Base-by-base conservation (phyloP, 35 echinoderm and acorn worm species). In the Hemicentrotus pulcherrimus region DNA sequence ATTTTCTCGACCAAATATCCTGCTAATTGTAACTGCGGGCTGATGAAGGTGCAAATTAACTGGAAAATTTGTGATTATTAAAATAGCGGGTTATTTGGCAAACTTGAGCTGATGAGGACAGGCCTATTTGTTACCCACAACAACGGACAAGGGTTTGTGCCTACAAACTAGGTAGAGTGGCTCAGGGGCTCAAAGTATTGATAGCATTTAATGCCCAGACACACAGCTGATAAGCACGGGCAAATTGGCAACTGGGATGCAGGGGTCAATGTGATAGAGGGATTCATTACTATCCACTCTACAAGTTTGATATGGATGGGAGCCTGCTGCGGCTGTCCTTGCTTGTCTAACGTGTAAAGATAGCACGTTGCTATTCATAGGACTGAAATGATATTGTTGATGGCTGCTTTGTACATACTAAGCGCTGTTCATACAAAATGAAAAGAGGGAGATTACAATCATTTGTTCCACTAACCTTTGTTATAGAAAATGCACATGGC, bases 201-300 rank as follows among this genome's bases (percentile, higher is more conserved):
- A 19, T 71, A 71, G 19, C 65, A 4, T 78, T 28, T 22, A 78
- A 78, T 78, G 24, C 65, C 65, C 24, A 78, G 65, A 78, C 19
- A 28, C 22, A n/a, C 65, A 78, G 65, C 65, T 78, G 28, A 28
- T 55, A 78, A 78, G 65, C 28, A 24, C 4, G 7, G 65, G 65
- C 24, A 28, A 78, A 78, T 78, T 78, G 65, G 65, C 65, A 78
- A 78, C 65, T 78, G 65, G 65, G 65, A 28, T 28, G 65, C 65
- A 78, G 22, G 28, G 65, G 65, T 78, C 65, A 78, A 78, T 78
- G 65, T n/a, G 65, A 78, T 78, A 24, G 19, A 78, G 65, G 65
- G 65, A 78, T 78, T 78, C n/a, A 78, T 78, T 78, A 78, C 65
- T n/a, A 78, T 78, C 65, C 65, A 78, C 65, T 78, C 65, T 78